Base-by-base conservation (phyloP, 1,140 invertebrate genomes). In the Drosophila ficusphila region DNA sequence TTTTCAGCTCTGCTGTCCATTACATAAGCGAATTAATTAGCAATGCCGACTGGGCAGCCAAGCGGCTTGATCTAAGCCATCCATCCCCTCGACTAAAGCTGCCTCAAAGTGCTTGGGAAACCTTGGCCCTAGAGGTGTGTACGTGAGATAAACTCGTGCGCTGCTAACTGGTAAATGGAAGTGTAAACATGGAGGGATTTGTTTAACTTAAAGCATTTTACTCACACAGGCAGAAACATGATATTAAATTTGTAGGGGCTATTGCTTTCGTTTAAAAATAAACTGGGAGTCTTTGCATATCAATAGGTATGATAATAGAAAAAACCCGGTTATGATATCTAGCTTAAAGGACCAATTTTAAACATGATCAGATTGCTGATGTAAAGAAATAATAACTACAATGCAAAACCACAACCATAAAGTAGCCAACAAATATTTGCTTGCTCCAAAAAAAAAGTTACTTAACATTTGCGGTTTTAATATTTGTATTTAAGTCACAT, bases 1-100 rank as follows among this genome's bases (percentile, higher is more conserved):
- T n/a, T 5, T 11, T 18, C 6, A 6, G n/a, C 8, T 19, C 8
- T 56, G 34, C 27, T 49, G 46, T 62, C 53, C 69, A 62, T 73
- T 73, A 62, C 56, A 62, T 73, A 72, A 72, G 57, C 56, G 41
- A 72, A 72, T 52, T 73, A 73, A 73, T 73, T 73, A 72, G 68
- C 69, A 72, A 73, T 73, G 34, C 69, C 53, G 31, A 29, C 41
- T 51, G 69, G 34, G 42, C 34, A 47, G 34, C 39, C 36, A 68
- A 31, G 56, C 56, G 60, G 56, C 36, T 31, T 53, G 65, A 33
- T 48, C 67, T 44, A 23, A 58, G 69, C 38, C 49, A 41, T 61
- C 38, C 49, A 41, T 61, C 41, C 27, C 39, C 25, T n/a, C 12
- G 46, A 14, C 46, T 52, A 38, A 64, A 52, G 47, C 68, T 49